Conservation (phyloP, 2,797 vertebrate species). For the Crocodylus rhombifer region DNA sequence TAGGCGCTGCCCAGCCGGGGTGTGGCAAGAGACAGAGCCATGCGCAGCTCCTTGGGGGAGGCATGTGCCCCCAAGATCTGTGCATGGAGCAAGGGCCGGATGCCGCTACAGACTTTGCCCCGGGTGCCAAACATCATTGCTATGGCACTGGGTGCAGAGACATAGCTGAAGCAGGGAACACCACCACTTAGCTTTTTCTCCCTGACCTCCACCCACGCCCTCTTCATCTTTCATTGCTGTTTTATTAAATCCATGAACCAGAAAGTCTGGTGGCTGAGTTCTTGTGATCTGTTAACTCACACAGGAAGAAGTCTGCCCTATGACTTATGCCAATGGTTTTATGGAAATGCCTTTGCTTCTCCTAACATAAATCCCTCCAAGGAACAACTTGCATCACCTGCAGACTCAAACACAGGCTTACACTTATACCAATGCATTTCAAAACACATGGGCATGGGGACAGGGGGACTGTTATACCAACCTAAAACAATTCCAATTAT, state of each 20-base stretch:
- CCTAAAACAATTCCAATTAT: not conserved
- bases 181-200: not conserved
- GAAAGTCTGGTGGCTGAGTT: not conserved
- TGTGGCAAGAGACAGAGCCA: too few relatives aligned
- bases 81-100: too few relatives aligned
- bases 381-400: not conserved
- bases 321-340: constrained; percentile 35
- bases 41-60: too few relatives aligned
- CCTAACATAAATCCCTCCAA: not conserved
- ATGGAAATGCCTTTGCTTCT: not conserved
- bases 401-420: not conserved
- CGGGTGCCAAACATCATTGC: too few relatives aligned
- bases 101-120: too few relatives aligned
- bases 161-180: not conserved
- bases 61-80: too few relatives aligned
- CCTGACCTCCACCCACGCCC: not conserved
- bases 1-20: too few relatives aligned
- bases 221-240: not conserved
- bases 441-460: not conserved
- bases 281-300: constrained; percentile 9
- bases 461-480: not conserved
- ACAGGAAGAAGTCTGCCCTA: not conserved
- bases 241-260: not conserved
- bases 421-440: not conserved
- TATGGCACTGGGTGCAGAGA: too few relatives aligned